Conservation (phyloP, 2,113 vertebrate species). For the Tychaedon coryphoeus region DNA sequence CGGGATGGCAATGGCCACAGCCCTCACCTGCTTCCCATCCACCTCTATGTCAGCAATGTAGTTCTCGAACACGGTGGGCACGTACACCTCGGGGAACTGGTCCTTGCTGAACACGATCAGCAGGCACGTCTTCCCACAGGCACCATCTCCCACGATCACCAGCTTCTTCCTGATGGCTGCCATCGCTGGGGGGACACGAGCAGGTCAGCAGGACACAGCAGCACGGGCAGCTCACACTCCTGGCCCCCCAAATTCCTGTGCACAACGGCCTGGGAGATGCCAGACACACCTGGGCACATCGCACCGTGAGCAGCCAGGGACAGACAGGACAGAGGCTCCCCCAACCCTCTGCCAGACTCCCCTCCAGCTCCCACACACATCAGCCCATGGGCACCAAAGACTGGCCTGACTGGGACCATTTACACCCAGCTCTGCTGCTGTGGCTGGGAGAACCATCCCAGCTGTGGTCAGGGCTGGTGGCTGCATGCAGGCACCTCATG, state of each 20-base stretch:
- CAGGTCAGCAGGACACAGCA: neutral
- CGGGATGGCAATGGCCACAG: accelerated
- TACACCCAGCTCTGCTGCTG: neutral
- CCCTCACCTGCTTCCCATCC: conserved; percentile 90
- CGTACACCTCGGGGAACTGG: conserved; percentile 97
- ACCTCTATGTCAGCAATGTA: conserved; percentile 99
- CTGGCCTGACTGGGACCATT: neutral
- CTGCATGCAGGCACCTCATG: accelerated
- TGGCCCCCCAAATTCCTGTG: neutral
- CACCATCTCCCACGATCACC: conserved; percentile 97
- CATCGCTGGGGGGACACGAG: conserved; percentile 76
- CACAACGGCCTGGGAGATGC: accelerated
- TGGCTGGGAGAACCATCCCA: neutral
- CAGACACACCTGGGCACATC: neutral
- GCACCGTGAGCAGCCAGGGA: accelerated
- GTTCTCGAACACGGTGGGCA: conserved; percentile 97
- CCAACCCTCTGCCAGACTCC: accelerated
- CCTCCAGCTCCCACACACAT: neutral
- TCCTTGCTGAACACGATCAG: conserved; percentile 98
- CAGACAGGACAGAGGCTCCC: neutral
- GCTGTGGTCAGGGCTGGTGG: accelerated
- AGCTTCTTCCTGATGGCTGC: conserved; percentile 97
- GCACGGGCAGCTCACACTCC: accelerated
- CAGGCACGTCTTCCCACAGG: conserved; percentile 95
- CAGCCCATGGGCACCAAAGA: neutral